These are phyloP conservation scores for Coregonus sp. DNA, from an alignment of 2,797 vertebrate species.

Conservation along the genomic window DNA sequence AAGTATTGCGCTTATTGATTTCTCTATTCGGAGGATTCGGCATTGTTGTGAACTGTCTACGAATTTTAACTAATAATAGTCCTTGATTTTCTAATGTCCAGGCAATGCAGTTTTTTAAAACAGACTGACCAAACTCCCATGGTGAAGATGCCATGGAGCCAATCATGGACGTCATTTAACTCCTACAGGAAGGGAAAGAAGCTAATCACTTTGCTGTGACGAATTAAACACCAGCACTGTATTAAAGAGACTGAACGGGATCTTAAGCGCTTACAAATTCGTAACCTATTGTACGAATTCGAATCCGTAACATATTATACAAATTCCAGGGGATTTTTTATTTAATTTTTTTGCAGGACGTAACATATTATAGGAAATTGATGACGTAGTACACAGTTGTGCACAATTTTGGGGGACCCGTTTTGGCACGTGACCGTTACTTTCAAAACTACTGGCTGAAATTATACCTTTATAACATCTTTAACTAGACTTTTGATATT, in stretches of 20 bases:
- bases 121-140: not conserved
- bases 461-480: not conserved
- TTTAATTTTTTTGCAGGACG: too few species aligned
- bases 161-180: slow-evolving; percentile 39
- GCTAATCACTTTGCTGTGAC: slow-evolving; percentile 56
- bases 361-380: too few species aligned
- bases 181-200: slow-evolving; percentile 35
- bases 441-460: too few species aligned
- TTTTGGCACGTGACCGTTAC: too few species aligned
- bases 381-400: too few species aligned
- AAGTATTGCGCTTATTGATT: not conserved
- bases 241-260: too few species aligned
- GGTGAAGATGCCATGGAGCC: not conserved
- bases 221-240: slow-evolving; percentile 40
- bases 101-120: not conserved
- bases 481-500: slow-evolving; percentile 40
- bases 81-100: not conserved
- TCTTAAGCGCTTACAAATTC: slow-evolving; percentile 49
- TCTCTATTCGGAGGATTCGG: not conserved
- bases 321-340: too few species aligned
- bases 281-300: not conserved
- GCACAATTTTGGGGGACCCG: too few species aligned
- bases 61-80: not conserved
- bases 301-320: too few species aligned
- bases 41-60: not conserved